These are phyloP conservation scores for Xenotilapia longispinis DNA, from an alignment of 2,113 vertebrate species.

Conservation along the genomic window DNA sequence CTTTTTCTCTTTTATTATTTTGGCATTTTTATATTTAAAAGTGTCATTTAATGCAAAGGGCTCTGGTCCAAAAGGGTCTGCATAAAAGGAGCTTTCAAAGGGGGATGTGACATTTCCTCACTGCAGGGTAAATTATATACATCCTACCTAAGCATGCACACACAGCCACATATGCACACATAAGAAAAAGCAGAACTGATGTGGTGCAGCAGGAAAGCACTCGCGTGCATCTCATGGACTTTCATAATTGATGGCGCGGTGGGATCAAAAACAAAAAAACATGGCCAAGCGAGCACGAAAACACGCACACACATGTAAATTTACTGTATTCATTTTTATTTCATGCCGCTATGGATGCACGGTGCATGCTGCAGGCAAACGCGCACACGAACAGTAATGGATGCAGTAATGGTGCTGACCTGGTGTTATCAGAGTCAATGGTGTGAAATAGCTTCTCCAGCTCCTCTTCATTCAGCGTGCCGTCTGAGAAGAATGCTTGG, in stretches of 20 bases:
- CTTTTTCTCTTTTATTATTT: background rate
- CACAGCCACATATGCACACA: background rate
- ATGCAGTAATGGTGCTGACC: conserved; percentile 65
- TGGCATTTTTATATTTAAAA: background rate
- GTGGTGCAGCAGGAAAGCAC: background rate
- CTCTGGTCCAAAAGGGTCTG: background rate
- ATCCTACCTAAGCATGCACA: background rate
- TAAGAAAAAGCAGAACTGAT: background rate
- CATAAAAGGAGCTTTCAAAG: background rate
- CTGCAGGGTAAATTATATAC: background rate
- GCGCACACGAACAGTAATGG: background rate
- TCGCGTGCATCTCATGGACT: background rate
- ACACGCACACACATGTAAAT: background rate
- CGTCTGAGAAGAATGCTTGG: conserved; percentile 96
- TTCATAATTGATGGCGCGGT: conserved; percentile 4
- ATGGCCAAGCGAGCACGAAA: background rate
- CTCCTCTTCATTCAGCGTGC: conserved; percentile 89
- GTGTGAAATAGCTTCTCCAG: conserved; percentile 94
- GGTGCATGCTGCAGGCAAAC: background rate
- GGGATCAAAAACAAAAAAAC: background rate
- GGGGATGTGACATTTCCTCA: background rate
- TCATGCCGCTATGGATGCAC: background rate
- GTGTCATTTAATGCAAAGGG: background rate
- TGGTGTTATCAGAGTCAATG: conserved; percentile 96
- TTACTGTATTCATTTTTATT: background rate